Evolutionary conservation across 2,888 invertebrate genomes (phyloP), one percentile per base, ranked within the genome.

Genomic region (Drosophila prostipennis): DNA sequence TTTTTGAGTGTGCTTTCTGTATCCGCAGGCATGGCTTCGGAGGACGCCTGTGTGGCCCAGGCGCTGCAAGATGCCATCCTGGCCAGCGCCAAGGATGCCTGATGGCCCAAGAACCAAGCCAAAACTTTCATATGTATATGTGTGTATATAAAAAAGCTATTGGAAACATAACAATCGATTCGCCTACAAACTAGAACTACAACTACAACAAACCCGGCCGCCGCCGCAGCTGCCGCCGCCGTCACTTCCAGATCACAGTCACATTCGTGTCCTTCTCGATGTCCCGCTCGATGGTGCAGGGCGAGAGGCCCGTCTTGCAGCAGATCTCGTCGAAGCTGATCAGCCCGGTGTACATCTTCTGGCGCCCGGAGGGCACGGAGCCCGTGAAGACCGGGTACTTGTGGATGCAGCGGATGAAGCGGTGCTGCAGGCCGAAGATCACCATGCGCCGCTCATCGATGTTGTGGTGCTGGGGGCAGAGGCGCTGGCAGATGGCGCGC

Each of bases 281-380:
- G 72, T 96, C 94, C 79, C 96, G 95, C 87, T 97, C 96, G 55
- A 98, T 93, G 70, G 96, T 95, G 43, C 94, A 94, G 6, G 95
- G 93, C 59, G 95, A 95, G 45, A 96, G 93, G 14, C 95, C 95
- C 10, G 96, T 96, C 64, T 95, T 94, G 89, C 97, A 97, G 91
- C 98, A 98, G 83, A 98, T 98, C 92, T 98, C 97, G 92, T 98
- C 98, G 63, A 96, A 94, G 90, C 95, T 96, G 73, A 95, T 95
- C 1, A 94, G 93, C 0, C 98, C 98, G 46, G 96, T 96, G 89
- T 98, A 96, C 84, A 96, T 93, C 54, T 94, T 93, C 42, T 94
- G 93, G 39, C 95, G 91, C 13, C 93, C 90, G 1, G 92, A 89
- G 26, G 92, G 91, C 64, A 91, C 90, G 2, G 91, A 91, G 0